A percentile compares a stretch with the other conserved stretches of the same genome.
Evolutionary conservation across 2,888 invertebrate species (phyloP).

Genomic region (Synergus laeviventris): DNA sequence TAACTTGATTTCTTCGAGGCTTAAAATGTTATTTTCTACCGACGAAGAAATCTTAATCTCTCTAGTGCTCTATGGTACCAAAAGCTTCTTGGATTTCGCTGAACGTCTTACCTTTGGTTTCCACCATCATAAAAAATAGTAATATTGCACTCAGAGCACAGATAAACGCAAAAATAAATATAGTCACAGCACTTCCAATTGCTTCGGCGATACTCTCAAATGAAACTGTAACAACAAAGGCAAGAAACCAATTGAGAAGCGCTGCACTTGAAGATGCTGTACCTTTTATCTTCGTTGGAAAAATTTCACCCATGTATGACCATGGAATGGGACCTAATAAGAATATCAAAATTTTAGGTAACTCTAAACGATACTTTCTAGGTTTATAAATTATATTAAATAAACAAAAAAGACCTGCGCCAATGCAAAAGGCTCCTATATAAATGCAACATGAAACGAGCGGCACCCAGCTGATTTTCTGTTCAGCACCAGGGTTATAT

Average conservation of each 20-base stretch:
- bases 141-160: conserved; percentile 77
- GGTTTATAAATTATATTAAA: conserved; percentile 1
- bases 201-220: conserved; percentile 74
- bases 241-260: conserved; percentile 75
- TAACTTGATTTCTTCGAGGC: too few relatives aligned
- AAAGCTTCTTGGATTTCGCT: conserved; percentile 72
- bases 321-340: conserved; percentile 76
- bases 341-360: background rate
- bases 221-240: conserved; percentile 73
- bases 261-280: conserved; percentile 71
- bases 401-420: conserved; percentile 64
- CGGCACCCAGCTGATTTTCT: conserved; percentile 72
- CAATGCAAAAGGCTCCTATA: conserved; percentile 76
- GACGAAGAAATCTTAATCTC: background rate
- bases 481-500: conserved; percentile 57
- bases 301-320: conserved; percentile 77
- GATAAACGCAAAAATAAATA: conserved; percentile 77
- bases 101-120: conserved; percentile 77
- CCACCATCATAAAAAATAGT: conserved; percentile 77
- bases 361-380: background rate
- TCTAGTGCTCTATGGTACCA: conserved; percentile 49
- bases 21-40: background rate
- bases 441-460: conserved; percentile 74
- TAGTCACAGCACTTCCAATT: conserved; percentile 73
- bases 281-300: conserved; percentile 75